Evolutionary conservation across 2,797 vertebrate species (phyloP).

Genomic region (Hybognathus amarus): DNA sequence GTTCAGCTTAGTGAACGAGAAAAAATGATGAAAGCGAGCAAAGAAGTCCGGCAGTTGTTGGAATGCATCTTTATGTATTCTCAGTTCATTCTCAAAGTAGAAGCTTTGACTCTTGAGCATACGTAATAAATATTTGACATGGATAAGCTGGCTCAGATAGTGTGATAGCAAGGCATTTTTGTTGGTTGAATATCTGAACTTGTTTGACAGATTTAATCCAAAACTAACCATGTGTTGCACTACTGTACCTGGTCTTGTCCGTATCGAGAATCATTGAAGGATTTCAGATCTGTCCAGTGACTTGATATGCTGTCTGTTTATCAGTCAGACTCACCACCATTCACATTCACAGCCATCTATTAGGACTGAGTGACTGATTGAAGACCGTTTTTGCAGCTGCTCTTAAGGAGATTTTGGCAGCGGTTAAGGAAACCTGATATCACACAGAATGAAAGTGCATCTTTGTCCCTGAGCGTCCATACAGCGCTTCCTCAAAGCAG

Average conservation of each 20-base stretch:
- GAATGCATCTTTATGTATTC: not conserved
- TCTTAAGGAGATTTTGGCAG: slow-evolving; percentile 33
- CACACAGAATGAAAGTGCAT: slow-evolving; percentile 22
- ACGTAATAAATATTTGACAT: not conserved
- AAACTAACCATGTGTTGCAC: not conserved
- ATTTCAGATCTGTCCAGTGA: not conserved
- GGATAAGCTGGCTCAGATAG: not conserved
- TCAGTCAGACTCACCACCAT: not conserved
- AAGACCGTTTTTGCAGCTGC: slow-evolving; percentile 31
- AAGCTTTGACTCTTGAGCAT: not conserved
- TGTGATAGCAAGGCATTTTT: not conserved
- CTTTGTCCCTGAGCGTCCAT: slow-evolving; percentile 16
- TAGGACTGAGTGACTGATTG: slow-evolving; percentile 10
- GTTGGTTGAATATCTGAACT: not conserved
- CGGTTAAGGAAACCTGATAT: slow-evolving; percentile 22
- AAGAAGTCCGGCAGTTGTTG: not conserved
- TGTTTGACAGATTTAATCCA: not conserved
- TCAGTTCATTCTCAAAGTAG: not conserved
- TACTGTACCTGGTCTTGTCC: not conserved
- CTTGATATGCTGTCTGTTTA: slow-evolving; percentile 3
- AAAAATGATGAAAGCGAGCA: no score
- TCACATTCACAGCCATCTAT: not conserved
- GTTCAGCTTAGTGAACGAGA: no score
- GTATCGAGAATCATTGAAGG: not conserved
- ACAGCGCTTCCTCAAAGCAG: slow-evolving; percentile 21